Conservation (phyloP, 2,888 invertebrate genomes). For the Microchrysa polita region DNA sequence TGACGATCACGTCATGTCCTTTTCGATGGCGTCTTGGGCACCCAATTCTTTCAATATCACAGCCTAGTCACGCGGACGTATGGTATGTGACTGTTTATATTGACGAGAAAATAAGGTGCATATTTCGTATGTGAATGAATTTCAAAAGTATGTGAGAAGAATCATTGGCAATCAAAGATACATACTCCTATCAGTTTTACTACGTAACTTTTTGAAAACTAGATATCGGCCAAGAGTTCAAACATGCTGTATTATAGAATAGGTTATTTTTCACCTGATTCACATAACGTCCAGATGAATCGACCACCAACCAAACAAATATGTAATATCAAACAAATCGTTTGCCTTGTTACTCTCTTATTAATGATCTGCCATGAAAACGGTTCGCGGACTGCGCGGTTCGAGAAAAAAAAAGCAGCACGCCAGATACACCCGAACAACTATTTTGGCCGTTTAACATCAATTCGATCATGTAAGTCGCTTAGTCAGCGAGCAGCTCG, state of each 20-base stretch:
- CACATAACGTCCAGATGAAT: not conserved
- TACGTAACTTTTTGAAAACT: too few relatives aligned
- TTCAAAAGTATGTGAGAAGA: not conserved
- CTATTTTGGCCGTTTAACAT: constrained; percentile 16
- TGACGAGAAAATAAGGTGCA: not conserved
- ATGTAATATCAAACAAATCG: not conserved
- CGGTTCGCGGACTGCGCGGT: not conserved
- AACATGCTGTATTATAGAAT: not conserved
- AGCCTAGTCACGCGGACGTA: not conserved
- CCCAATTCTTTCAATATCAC: constrained; percentile 6
- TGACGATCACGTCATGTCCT: constrained; percentile 7
- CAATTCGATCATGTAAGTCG: constrained; percentile 21
- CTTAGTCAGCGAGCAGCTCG: not conserved
- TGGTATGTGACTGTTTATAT: constrained; percentile 11
- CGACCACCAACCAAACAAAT: not conserved
- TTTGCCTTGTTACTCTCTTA: not conserved
- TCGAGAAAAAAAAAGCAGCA: not conserved
- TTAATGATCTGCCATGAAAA: not conserved
- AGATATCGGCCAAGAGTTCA: not conserved
- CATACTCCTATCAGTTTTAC: not conserved
- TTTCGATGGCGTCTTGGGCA: not conserved
- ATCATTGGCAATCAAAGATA: not conserved
- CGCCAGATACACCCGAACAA: not conserved
- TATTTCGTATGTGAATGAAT: not conserved
- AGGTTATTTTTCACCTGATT: not conserved